Evolutionary conservation across 2,888 invertebrate genomes (phyloP), one percentile per base, ranked within the genome.

Genomic region (Eilema caniola): DNA sequence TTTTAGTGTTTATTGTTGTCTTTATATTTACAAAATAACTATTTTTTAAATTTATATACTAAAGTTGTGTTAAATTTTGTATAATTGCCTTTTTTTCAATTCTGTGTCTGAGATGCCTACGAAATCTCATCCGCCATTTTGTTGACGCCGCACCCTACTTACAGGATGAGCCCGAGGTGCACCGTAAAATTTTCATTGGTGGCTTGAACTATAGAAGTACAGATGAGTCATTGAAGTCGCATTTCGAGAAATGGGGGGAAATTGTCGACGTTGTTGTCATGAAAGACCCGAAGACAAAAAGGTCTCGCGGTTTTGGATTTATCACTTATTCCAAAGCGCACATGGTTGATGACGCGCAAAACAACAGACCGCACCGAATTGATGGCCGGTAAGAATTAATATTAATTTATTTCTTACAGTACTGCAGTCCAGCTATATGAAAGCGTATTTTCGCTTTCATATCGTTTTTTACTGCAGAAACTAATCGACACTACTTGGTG

Each of bases 281-380:
- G 99, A 98, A 98, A 89, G 99, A 99, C 88, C 98, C 99, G 0
- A 98, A 98, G 85, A 99, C 99, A 0, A 98, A 99, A 88, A 96
- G 99, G 75, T 99, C 99, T 8, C 96, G 99, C 74, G 99, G 99
- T 1, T 99, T 99, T 90, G 99, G 99, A 2, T 99, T 99, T 88
- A 99, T 99, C 74, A 99, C 99, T 0, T 99, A 99, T 89, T 98
- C 98, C 1, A 96, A 98, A 82, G 98, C 98, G 62, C 97, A 98
- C 88, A 99, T 98, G 99, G 99, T 99, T 14, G 99, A 99, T 93
- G 98, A 98, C 89, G 99, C 99, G 5, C 99, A 99, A 90, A 97
- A 96, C 89, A 97, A 97, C 60, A 96, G 98, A 67, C 99, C 99
- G 0, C 99, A 99, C 89, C 97, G 97, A 83, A 98, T 99, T 64